Percentiles rank a stretch among this genome's conserved stretches.
Conservation (phyloP, 2,888 invertebrate species). For the Tetanocera ferruginea region DNA sequence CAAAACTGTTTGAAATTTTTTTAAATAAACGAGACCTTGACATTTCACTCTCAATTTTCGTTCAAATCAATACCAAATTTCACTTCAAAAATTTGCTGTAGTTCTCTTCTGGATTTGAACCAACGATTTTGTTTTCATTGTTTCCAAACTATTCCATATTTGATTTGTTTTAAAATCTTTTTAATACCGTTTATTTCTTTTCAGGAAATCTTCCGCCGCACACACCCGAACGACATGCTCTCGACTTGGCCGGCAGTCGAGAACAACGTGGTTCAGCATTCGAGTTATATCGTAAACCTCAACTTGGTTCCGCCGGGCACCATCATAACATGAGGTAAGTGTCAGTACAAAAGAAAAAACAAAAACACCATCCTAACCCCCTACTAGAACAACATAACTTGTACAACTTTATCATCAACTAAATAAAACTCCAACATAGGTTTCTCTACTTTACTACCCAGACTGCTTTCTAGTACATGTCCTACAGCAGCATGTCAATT, state of each 20-base stretch:
- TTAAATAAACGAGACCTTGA: no score
- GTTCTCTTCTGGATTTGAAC: no score
- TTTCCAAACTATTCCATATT: no score
- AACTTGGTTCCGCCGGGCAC: slow-evolving; percentile 73
- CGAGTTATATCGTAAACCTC: slow-evolving; percentile 92
- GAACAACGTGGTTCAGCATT: slow-evolving; percentile 96
- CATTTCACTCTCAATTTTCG: no score
- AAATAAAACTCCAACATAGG: background rate
- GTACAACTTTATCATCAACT: background rate
- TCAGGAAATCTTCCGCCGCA: slow-evolving; percentile 68
- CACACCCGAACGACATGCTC: slow-evolving; percentile 68
- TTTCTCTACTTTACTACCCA: background rate
- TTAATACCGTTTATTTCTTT: background rate
- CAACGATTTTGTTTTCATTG: no score
- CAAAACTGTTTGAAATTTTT: no score
- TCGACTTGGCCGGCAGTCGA: slow-evolving; percentile 84
- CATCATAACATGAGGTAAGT: slow-evolving; percentile 85
- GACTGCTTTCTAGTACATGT: slow-evolving; percentile 4
- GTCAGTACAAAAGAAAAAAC: background rate
- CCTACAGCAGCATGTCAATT: slow-evolving; percentile 19
- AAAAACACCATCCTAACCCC: background rate
- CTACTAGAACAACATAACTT: background rate
- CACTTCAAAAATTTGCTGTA: no score
- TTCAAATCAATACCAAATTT: no score
- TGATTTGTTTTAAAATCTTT: background rate